Evolutionary conservation across 2,888 invertebrate genomes (phyloP).

Genomic region (Vanessa cardui): DNA sequence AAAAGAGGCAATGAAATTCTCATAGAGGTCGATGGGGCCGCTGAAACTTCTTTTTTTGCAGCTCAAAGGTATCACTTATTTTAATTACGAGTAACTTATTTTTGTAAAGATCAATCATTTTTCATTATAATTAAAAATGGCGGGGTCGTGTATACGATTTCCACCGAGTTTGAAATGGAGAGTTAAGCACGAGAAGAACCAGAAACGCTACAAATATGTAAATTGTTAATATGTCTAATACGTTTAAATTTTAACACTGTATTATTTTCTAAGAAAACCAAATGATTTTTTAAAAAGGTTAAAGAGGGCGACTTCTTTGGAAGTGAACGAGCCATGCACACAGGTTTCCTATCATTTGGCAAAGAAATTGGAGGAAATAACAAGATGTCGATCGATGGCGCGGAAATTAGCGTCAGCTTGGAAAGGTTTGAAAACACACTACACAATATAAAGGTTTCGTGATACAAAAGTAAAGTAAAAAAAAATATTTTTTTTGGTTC

Average conservation of each 20-base stretch:
- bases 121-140: too few species aligned
- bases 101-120: too few species aligned
- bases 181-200: too few species aligned
- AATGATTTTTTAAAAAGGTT: slow-evolving; percentile 45
- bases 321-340: slow-evolving; percentile 51
- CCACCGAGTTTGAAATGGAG: too few species aligned
- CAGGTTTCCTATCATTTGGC: slow-evolving; percentile 51
- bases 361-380: slow-evolving; percentile 64
- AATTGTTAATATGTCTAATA: neutral
- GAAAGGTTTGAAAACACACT: slow-evolving; percentile 66
- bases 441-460: too few species aligned
- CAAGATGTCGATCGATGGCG: slow-evolving; percentile 57
- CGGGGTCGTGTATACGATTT: too few species aligned
- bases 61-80: slow-evolving; percentile 63
- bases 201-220: too few species aligned
- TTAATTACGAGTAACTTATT: neutral
- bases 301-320: slow-evolving; percentile 53
- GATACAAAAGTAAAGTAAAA: too few species aligned
- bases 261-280: too few species aligned
- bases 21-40: slow-evolving; percentile 55
- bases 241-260: too few species aligned
- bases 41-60: slow-evolving; percentile 69
- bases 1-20: slow-evolving; percentile 66
- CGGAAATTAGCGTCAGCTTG: slow-evolving; percentile 60
- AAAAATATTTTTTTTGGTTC: too few species aligned